phyloP scores from a whole-genome alignment of 2,888 invertebrate genomes.

The Eumerus sabulonum region DNA sequence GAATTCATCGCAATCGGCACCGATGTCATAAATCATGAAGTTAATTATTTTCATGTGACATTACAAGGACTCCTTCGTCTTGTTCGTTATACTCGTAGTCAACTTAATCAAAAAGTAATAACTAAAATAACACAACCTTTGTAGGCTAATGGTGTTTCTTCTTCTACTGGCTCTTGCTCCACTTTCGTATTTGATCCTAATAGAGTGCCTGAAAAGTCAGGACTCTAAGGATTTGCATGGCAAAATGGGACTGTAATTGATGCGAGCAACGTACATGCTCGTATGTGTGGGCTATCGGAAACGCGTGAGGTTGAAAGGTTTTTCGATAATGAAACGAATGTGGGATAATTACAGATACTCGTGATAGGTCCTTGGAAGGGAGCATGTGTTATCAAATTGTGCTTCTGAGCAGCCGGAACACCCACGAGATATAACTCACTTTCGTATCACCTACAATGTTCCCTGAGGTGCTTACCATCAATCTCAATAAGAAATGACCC shows the following conservation, averaged over 20 bases:
- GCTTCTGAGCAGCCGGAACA: neutral
- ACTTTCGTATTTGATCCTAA: no score
- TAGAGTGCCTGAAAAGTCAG: no score
- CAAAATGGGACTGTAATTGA: no score
- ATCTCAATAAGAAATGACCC: slow-evolving; percentile 57
- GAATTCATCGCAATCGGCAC: slow-evolving; percentile 14
- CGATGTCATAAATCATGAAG: slow-evolving; percentile 52
- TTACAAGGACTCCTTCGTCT: neutral
- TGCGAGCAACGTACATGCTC: no score
- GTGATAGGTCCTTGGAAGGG: no score
- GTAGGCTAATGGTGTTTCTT: slow-evolving; percentile 14
- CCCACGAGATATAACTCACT: slow-evolving; percentile 41
- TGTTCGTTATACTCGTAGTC: neutral
- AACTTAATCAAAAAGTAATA: slow-evolving; percentile 60
- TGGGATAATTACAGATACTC: no score
- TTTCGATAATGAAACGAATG: no score
- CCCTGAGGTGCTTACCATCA: slow-evolving; percentile 31
- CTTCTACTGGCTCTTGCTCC: no score
- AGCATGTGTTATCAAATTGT: no score
- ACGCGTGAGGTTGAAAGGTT: no score
- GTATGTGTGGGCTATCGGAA: no score
- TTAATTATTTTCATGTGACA: slow-evolving; percentile 55
- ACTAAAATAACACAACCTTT: slow-evolving; percentile 46
- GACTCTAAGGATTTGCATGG: no score
- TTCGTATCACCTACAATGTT: slow-evolving; percentile 27